Percentiles rank a stretch among this genome's conserved stretches.
Evolutionary conservation across 2,113 vertebrate species (phyloP).

Genomic region (Ciconia stormi): DNA sequence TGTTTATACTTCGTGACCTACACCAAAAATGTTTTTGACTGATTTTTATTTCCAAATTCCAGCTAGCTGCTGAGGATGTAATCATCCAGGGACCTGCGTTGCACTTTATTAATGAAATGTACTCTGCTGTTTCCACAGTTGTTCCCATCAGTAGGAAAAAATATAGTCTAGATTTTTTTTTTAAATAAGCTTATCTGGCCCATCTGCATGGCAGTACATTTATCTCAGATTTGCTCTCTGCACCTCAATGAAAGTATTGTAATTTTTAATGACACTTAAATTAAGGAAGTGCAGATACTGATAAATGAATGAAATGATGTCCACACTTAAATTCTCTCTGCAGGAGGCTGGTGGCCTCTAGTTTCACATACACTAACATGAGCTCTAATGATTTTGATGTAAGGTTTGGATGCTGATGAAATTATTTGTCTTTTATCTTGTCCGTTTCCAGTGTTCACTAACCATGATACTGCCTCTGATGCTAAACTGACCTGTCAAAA

Average conservation of each 20-base stretch:
- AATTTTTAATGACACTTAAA: neutral
- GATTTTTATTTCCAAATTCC: neutral
- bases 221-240: neutral
- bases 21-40: neutral
- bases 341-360: neutral
- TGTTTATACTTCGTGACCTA: neutral
- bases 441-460: neutral
- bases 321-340: neutral
- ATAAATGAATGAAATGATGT: neutral
- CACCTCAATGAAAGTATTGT: neutral
- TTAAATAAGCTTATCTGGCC: neutral
- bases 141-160: neutral
- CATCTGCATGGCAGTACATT: neutral
- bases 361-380: rapidly evolving
- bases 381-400: neutral
- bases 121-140: neutral
- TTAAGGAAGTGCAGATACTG: neutral
- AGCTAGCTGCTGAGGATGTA: neutral
- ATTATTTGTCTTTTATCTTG: neutral
- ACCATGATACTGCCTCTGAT: neutral
- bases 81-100: neutral
- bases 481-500: neutral
- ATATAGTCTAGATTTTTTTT: neutral
- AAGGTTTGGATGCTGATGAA: neutral
- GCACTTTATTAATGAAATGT: neutral